A percentile compares a stretch with the other conserved stretches of the same genome.
These are phyloP conservation scores for Drosophila nr. perissopoda DNA, from an alignment of 2,888 invertebrate genomes.

Conservation along the genomic window DNA sequence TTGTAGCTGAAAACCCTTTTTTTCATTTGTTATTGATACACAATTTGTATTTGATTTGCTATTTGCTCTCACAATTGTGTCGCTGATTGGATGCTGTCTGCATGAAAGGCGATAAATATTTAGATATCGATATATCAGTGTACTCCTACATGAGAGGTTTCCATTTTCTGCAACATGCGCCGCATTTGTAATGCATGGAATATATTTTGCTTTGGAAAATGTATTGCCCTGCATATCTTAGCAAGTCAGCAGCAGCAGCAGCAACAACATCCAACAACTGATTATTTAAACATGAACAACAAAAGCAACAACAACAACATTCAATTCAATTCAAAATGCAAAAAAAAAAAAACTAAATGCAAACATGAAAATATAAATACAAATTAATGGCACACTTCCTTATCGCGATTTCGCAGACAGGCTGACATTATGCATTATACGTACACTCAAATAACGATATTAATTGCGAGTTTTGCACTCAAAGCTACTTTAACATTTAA, in stretches of 20 bases:
- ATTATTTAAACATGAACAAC: conserved; percentile 57
- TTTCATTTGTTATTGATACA: conserved; percentile 34
- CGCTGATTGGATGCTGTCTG: conserved; percentile 55
- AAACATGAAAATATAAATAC: conserved; percentile 50
- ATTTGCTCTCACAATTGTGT: conserved; percentile 63
- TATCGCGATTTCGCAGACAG: conserved; percentile 16
- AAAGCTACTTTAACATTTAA: background rate
- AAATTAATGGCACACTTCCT: conserved; percentile 65
- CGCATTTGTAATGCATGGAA: conserved; percentile 73
- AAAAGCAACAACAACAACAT: background rate
- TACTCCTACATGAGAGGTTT: conserved; percentile 13
- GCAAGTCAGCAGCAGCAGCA: conserved; percentile 32
- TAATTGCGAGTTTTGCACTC: background rate
- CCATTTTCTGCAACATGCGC: conserved; percentile 3
- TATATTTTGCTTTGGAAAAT: conserved; percentile 61
- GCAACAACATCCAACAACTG: conserved; percentile 6
- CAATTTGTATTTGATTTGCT: conserved; percentile 73
- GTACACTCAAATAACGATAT: background rate
- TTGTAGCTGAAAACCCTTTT: conserved; percentile 11
- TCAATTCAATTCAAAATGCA: background rate
- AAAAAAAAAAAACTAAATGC: background rate
- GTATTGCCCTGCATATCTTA: conserved; percentile 54
- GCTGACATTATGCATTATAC: conserved; percentile 15
- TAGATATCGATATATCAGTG: conserved; percentile 7
- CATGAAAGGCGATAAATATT: conserved; percentile 8